Percentiles rank a stretch among this genome's conserved stretches.
Conservation (phyloP, 2,797 vertebrate species). For the Catharus ustulatus region DNA sequence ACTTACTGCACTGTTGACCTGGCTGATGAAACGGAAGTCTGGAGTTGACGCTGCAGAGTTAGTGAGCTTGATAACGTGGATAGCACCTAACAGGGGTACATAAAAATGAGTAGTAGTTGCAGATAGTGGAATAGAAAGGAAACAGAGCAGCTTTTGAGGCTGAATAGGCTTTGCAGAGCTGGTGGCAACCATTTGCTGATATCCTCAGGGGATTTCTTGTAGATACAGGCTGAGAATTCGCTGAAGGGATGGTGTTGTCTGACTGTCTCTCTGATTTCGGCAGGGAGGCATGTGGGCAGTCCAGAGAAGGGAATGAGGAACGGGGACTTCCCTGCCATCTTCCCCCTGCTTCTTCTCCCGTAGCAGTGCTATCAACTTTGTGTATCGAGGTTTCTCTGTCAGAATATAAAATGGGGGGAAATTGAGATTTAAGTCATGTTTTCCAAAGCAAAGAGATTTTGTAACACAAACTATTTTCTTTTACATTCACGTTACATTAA, state of each 20-base stretch:
- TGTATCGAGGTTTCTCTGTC: neutral
- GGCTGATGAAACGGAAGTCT: neutral
- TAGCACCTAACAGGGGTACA: neutral
- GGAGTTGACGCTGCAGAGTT: neutral
- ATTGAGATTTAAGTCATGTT: rapidly evolving
- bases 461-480: neutral
- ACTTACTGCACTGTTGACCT: neutral
- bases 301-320: neutral
- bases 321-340: neutral
- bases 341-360: neutral
- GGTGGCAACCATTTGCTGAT: neutral
- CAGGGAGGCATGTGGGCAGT: neutral
- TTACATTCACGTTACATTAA: neutral
- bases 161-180: neutral
- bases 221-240: neutral
- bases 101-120: neutral
- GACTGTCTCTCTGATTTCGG: neutral
- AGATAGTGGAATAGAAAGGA: neutral
- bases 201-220: neutral
- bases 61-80: neutral
- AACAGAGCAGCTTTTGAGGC: neutral
- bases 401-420: neutral
- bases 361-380: neutral
- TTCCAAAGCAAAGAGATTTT: neutral
- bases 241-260: neutral